Evolutionary conservation across 2,113 vertebrate genomes (phyloP).

Genomic region (Rousettus leschenaultii): DNA sequence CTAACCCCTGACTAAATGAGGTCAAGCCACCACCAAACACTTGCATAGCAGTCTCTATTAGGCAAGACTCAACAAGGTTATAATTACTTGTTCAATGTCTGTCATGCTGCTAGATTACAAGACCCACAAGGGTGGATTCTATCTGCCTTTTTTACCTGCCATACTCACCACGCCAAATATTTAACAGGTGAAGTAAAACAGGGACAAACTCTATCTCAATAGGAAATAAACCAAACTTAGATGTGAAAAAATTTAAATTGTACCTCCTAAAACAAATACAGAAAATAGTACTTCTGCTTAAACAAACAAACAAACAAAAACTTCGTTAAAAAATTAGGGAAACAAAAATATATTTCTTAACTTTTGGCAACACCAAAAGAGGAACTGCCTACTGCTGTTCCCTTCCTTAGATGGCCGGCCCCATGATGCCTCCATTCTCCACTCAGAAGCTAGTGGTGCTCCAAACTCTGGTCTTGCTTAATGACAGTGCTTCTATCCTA

Average conservation of each 20-base stretch:
- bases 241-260: background rate
- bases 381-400: background rate
- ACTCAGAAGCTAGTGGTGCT: background rate
- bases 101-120: background rate
- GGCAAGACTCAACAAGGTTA: background rate
- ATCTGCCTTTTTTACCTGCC: background rate
- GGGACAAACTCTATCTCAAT: background rate
- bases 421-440: background rate
- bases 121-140: background rate
- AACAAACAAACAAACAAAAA: background rate
- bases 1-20: background rate
- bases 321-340: background rate
- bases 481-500: background rate
- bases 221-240: slow-evolving; percentile 19
- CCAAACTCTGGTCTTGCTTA: slow-evolving; percentile 23
- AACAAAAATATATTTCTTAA: slow-evolving; percentile 36
- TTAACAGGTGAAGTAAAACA: background rate
- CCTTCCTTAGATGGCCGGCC: background rate
- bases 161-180: background rate
- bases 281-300: background rate
- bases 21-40: background rate
- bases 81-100: background rate
- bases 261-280: slow-evolving; percentile 9
- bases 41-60: background rate
- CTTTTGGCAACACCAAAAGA: background rate